A percentile compares a stretch with the other conserved stretches of the same genome.
These are phyloP conservation scores for Diadegma fenestrale DNA, from an alignment of 2,888 invertebrate species.

Conservation along the genomic window DNA sequence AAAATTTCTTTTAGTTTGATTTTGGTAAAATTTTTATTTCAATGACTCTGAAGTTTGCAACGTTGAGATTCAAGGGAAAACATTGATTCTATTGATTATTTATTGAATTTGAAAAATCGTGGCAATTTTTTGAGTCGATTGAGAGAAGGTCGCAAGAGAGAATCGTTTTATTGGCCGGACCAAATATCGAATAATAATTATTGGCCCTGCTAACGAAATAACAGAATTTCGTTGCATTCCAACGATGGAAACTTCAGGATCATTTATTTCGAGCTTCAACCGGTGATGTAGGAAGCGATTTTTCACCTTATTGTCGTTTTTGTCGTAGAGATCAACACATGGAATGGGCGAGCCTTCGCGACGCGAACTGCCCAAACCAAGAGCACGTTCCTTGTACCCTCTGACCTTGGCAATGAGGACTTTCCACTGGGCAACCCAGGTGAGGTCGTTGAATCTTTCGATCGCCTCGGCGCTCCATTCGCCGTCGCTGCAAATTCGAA, in stretches of 20 bases:
- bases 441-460: slow-evolving; percentile 76
- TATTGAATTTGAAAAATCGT: too few relatives aligned
- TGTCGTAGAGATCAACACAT: slow-evolving; percentile 91
- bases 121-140: too few relatives aligned
- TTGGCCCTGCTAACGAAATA: too few relatives aligned
- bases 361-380: slow-evolving; percentile 81
- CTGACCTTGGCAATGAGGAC: slow-evolving; percentile 91
- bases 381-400: slow-evolving; percentile 88
- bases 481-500: slow-evolving; percentile 69
- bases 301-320: slow-evolving; percentile 86
- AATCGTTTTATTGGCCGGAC: too few relatives aligned
- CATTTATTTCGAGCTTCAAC: not conserved
- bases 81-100: too few relatives aligned
- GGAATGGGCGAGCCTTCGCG: slow-evolving; percentile 91
- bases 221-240: too few relatives aligned
- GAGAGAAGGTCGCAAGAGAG: too few relatives aligned
- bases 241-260: too few relatives aligned
- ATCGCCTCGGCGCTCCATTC: slow-evolving; percentile 80
- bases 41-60: too few relatives aligned
- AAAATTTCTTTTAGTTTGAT: not conserved
- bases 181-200: too few relatives aligned
- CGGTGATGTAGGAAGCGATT: not conserved
- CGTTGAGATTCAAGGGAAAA: too few relatives aligned
- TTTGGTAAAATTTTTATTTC: too few relatives aligned
- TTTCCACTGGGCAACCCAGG: slow-evolving; percentile 92